Evolutionary conservation across 2,888 invertebrate genomes (phyloP), one percentile per base, ranked within the genome.

Genomic region (Caenorhabditis sulstoni): DNA sequence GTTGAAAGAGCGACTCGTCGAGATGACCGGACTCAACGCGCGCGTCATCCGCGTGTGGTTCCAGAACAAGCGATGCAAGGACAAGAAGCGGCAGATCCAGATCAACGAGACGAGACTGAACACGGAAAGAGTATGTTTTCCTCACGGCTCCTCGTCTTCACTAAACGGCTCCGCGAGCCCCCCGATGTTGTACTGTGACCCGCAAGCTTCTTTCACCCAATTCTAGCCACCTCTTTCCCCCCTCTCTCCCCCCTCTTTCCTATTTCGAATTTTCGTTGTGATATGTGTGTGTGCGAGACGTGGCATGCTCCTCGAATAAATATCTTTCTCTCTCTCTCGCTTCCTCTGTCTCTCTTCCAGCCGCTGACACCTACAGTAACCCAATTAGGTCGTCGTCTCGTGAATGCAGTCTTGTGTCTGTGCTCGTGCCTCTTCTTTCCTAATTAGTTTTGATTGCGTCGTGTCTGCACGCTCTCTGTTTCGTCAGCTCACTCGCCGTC

Each of bases 11-110:
- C 97, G 98, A 91, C 93, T 99, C 81, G 97, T 97, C 49, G 98
- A 99, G 92, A 97, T 98, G 97, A 99, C 99, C 16, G 84, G 96
- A 0, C 93, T 99, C 62, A 96, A 96, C 89, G 97, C 98, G 20
- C 93, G 99, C 16, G 99, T 99, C 87, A 99, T 99, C 91, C 93
- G 99, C 90, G 99, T 99, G 75, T 99, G 99, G 99, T 99, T 98
- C 93, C 90, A 91, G 92, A 97, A 97, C 92, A 97, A 97, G 91
- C 93, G 97, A 20, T 97, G 96, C 93, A 97, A 97, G 92, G 96
- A 97, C 92, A 97, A 97, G 93, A 97, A 97, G 93, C 95, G 96
- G 91, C 96, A 96, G 66, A 94, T 97, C 61, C 94, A 96, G 89
- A 94, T 97, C 93, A 97, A 97, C 91, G 95, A 97, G 92, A 96